Evolutionary conservation across 2,113 vertebrate species (phyloP), one percentile per base, ranked within the genome.

Genomic region (Lates calcarifer): DNA sequence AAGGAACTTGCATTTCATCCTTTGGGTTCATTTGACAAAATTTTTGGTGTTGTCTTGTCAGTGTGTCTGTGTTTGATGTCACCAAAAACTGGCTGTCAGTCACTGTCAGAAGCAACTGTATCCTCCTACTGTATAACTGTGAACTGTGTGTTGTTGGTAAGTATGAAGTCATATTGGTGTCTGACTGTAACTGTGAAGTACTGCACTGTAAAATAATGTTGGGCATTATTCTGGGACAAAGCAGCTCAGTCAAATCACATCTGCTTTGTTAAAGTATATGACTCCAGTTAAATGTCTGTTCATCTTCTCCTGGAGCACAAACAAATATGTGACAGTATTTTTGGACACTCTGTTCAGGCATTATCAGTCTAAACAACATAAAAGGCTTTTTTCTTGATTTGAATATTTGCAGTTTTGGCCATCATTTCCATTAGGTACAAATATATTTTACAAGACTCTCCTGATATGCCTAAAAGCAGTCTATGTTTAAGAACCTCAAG

Each of bases 51-150:
- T 18, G 35, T 79, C 37, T 73, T 35, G 74, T 71, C 41, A 17
- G 35, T 74, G 75, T 79, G 39, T 84, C 14, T 79, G 37, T 61
- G 61, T 83, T 68, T 55, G 22, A 60, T 60, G 29, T 83, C 45
- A 41, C 60, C 18, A 2, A 29, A n/a, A 57, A 26, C 9, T 41
- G 61, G 51, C 53, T 66, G 45, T 68, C 55, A 26, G 29, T 77
- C 64, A 74, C 74, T 26, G 15, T 75, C 49, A 56, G 55, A 62
- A n/a, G n/a, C 35, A 4, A 37, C 60, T 45, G 24, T 47, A 24
- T 75, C 45, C 29, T 65, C 31, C n/a, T 17, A 17, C n/a, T 70
- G 45, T 71, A 43, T 35, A 43, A 18, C 28, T 63, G 47, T 65
- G 33, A 51, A 26, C 26, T 81, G 64, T 82, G 47, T 68, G 55